Base-by-base conservation (phyloP, 2,888 invertebrate species). In the Argynnis bischoffii region DNA sequence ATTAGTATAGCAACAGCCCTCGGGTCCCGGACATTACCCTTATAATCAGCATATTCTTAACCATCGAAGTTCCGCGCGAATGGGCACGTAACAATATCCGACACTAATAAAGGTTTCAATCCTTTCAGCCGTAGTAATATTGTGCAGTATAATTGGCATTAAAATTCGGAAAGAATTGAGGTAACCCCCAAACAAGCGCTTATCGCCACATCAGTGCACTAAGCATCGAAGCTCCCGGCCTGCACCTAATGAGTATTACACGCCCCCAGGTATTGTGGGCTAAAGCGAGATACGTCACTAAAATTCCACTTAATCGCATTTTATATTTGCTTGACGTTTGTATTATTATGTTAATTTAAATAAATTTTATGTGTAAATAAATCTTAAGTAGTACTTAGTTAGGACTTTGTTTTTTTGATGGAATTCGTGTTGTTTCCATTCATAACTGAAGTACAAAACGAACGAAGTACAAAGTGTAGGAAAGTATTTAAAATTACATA, bases 141-240 rank as follows among this genome's bases (percentile, higher is more conserved):
- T 90, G 90, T 88, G 84, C 85, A 81, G 81, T 84, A 86, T 92
- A 92, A 92, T 92, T 92, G 90, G 92, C 90, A 90, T 88, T 87
- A 87, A 87, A 85, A 87, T 81, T 81, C 76, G 80, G 82, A 88
- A 88, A 88, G 87, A 90, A 89, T 81, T 86, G 87, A 84, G 89
- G 89, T 87, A 83, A 60, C 81, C 88, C 85, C 87, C 87, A 87
- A 88, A 89, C 84, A 86, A 85, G 82, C 82, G 90, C 87, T 90
- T 90, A 89, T 87, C 89, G 77, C 74, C 89, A 87, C 89, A 88
- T 88, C 88, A 83, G 79, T 85, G 81, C 74, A 75, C 80, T 80
- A 78, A 81, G 73, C 80, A 77, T 71, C 72, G 70, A 72, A 73
- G 74, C 77, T 76, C 78, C 71, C 66, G 63, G 73, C 76, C 75